Conservation (phyloP, 2,888 invertebrate genomes). For the Ophion obscuratus region DNA sequence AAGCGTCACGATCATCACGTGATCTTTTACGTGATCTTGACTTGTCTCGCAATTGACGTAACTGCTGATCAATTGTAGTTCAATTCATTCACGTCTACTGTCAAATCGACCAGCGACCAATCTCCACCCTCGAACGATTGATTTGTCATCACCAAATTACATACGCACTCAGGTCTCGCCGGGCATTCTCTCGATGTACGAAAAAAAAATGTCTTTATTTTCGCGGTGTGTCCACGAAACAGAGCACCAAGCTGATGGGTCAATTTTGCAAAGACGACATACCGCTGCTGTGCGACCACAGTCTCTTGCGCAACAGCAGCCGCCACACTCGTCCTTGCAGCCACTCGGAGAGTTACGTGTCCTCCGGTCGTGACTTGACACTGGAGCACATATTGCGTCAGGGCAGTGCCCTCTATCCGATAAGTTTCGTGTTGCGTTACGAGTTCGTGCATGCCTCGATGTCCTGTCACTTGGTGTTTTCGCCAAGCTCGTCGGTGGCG, state of each 20-base stretch:
- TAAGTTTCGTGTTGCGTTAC: conserved; percentile 91
- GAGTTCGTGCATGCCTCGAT: conserved; percentile 90
- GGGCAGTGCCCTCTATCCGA: conserved; percentile 92
- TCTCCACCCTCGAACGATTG: neutral
- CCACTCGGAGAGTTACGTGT: conserved; percentile 91
- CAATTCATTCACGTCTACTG: neutral
- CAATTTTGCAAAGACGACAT: conserved; percentile 92
- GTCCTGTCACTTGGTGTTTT: conserved; percentile 82
- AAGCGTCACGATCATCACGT: no score
- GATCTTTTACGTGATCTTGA: no score
- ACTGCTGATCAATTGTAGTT: neutral
- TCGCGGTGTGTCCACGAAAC: neutral
- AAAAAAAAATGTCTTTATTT: conserved; percentile 20
- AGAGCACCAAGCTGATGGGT: conserved; percentile 86
- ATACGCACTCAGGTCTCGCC: no score
- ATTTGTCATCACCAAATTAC: neutral
- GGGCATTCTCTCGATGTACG: neutral
- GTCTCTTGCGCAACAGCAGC: conserved; percentile 89
- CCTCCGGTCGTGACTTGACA: conserved; percentile 90
- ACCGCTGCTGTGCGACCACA: conserved; percentile 91
- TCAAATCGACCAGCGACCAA: conserved; percentile 4
- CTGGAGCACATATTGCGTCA: conserved; percentile 91
- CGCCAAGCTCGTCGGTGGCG: conserved; percentile 72
- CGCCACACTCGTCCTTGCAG: conserved; percentile 89
- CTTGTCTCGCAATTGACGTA: neutral